Evolutionary conservation across 35 echinoderm and acorn worm species (phyloP), one percentile per base, ranked within the genome.

Genomic region (Heliocidaris erythrogramma): DNA sequence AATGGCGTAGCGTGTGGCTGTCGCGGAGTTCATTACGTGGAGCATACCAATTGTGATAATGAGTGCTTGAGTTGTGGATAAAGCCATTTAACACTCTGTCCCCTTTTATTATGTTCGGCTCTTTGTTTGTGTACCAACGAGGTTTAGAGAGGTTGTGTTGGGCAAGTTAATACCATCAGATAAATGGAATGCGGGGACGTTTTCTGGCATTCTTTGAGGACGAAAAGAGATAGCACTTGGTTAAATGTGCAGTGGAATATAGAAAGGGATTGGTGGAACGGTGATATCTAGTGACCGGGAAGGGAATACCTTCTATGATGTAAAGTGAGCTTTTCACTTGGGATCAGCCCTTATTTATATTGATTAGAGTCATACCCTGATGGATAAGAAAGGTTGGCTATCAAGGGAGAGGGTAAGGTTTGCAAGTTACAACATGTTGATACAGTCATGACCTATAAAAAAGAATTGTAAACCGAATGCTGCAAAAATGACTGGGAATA

Each of bases 71-170:
- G 24, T 49, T 92, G 91, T 5, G 91, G 91, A 92, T 92, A 52
- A 59, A 59, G 29, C 91, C 91, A 92, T 92, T 92, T 92, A 92
- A 30, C 49, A 59, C 47, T 92, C 49, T 92, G 47, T 92, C n/a
- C 30, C 91, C 21, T 92, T 92, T 59, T 50, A 50, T 92, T 49
- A 50, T 49, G 48, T 59, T 92, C 49, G 30, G 16, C 49, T 9
- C 49, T 52, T 92, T 92, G 91, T 92, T 92, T 92, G 91, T 92
- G 91, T 92, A 92, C 59, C 91, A 92, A 92, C 48, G 91, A 13
- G 91, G 13, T 92, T 92, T 49, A 52, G 48, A 52, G 29, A 49
- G 47, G 91, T 92, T 92, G 91, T 56, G 91, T 49, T 59, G 48
- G 91, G 49, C 48, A 59, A 92, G 91, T 92, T 92, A 92, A 92